A percentile compares a stretch with the other conserved stretches of the same genome.
Evolutionary conservation across 1,140 invertebrate genomes (phyloP).

Genomic region (Antheraea mylitta): DNA sequence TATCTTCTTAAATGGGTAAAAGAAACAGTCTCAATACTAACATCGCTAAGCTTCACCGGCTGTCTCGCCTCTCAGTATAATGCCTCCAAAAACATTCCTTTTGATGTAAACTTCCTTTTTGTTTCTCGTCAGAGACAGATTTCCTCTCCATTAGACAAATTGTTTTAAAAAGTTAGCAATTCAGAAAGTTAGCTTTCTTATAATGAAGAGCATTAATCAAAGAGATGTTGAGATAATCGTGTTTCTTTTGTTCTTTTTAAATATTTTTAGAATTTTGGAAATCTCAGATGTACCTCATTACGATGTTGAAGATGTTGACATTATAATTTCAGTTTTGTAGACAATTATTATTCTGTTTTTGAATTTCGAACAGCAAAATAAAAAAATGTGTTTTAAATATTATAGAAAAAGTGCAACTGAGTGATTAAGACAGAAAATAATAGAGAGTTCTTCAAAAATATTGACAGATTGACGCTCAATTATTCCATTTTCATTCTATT

Average conservation of each 20-base stretch:
- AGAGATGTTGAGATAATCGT: constrained; percentile 15
- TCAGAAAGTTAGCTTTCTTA: constrained; percentile 22
- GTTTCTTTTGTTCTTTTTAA: neutral
- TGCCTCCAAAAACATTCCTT: constrained; percentile 22
- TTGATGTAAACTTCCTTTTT: constrained; percentile 41
- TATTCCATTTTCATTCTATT: too few relatives aligned
- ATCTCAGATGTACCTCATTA: neutral
- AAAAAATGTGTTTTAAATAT: too few relatives aligned
- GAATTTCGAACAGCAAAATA: too few relatives aligned
- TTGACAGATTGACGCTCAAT: too few relatives aligned
- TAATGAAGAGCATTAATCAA: constrained; percentile 36
- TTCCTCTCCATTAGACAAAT: constrained; percentile 43
- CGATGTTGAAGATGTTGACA: neutral
- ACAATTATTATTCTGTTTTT: too few relatives aligned
- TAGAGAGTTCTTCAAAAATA: too few relatives aligned
- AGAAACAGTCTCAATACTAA: neutral
- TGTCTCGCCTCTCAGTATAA: constrained; percentile 1
- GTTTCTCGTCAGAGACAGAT: constrained; percentile 40
- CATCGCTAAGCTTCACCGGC: neutral
- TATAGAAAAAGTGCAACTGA: too few relatives aligned
- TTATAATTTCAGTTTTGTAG: too few relatives aligned
- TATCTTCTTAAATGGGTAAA: neutral
- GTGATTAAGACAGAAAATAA: too few relatives aligned
- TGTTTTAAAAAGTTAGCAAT: constrained; percentile 44
- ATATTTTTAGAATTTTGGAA: neutral